Percentiles rank a stretch among this genome's conserved stretches.
phyloP scores from a whole-genome alignment of 2,113 vertebrate species.

The Calyptommatus sinebrachiatus region DNA sequence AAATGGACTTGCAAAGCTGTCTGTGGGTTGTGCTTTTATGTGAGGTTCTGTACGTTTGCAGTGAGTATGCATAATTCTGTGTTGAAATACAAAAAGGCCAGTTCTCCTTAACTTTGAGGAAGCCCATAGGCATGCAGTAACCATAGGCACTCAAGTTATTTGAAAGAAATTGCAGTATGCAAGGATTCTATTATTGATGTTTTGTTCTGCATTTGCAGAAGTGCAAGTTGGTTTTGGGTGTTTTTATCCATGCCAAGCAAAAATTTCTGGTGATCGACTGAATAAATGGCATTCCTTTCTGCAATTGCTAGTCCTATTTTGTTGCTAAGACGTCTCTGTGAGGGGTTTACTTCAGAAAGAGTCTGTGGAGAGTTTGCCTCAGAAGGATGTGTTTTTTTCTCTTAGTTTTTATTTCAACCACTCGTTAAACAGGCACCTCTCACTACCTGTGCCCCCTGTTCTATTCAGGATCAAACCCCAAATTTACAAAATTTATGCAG shows the following conservation, averaged over 20 bases:
- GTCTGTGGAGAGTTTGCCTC: background rate
- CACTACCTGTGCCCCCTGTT: background rate
- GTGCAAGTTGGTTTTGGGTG: no score
- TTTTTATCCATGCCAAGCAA: background rate
- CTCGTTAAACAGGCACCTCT: background rate
- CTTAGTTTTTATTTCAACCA: background rate
- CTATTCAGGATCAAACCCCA: background rate
- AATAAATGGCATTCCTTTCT: conserved; percentile 37
- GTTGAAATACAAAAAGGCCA: no score
- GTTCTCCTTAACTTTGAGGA: no score
- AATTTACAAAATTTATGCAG: background rate
- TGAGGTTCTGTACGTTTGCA: no score
- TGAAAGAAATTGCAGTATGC: background rate
- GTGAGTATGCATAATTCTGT: background rate
- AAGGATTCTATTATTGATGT: no score
- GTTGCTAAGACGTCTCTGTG: background rate
- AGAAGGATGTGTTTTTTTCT: background rate
- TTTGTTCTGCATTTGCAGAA: no score
- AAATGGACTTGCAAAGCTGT: background rate
- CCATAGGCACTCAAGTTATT: background rate
- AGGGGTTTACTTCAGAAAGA: background rate
- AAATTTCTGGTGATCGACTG: background rate
- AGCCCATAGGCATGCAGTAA: no score
- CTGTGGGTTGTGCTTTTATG: background rate
- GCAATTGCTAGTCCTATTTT: background rate